Percentiles rank a stretch among this genome's conserved stretches.
phyloP scores from a whole-genome alignment of 2,888 invertebrate genomes.

The Periphyllus acericola region DNA sequence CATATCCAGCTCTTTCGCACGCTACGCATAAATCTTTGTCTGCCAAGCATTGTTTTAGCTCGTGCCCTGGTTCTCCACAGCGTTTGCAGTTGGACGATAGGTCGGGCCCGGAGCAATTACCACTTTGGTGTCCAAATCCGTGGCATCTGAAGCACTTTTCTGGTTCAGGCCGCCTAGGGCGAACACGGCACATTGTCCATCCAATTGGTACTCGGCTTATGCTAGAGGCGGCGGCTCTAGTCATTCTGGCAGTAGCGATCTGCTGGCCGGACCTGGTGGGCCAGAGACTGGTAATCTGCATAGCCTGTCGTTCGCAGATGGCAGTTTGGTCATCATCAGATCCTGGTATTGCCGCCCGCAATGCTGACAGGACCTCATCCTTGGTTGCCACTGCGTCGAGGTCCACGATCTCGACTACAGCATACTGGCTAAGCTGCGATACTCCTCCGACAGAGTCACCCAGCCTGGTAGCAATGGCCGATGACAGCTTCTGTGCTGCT shows the following conservation, averaged over 20 bases:
- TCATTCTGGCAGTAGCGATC: conserved; percentile 7
- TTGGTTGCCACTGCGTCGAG: neutral
- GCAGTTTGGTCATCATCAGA: neutral
- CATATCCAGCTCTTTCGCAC: neutral
- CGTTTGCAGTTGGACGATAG: no score
- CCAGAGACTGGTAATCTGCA: no score
- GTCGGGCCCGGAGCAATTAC: neutral
- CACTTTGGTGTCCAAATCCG: neutral
- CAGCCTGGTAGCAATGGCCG: neutral
- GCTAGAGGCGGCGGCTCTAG: neutral
- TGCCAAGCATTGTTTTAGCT: neutral
- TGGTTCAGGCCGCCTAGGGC: neutral
- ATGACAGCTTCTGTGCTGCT: neutral
- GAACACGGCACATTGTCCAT: conserved; percentile 12
- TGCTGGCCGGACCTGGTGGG: neutral
- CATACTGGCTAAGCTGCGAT: neutral
- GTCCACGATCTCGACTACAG: no score
- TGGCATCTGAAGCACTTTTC: conserved; percentile 10
- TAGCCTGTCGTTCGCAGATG: neutral
- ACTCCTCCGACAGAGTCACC: neutral
- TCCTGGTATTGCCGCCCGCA: conserved; percentile 1
- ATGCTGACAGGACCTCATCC: neutral
- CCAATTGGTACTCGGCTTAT: neutral
- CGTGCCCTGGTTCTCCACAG: neutral
- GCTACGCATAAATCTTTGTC: neutral